Percentiles rank a stretch among this genome's conserved stretches.
phyloP scores from a whole-genome alignment of 2,888 invertebrate species.

The Noctua pronuba region DNA sequence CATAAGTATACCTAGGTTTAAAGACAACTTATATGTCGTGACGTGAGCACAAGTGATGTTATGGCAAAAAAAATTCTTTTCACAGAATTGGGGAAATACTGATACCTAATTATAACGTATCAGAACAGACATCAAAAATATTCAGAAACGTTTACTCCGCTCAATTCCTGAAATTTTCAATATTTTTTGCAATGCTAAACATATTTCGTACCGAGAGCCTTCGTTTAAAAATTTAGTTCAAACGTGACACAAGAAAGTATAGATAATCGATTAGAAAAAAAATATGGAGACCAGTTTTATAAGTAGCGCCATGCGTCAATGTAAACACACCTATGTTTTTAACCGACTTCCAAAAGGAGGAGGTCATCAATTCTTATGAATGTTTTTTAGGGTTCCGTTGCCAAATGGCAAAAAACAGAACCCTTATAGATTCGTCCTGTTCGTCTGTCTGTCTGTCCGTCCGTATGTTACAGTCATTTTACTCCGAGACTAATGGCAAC shows the following conservation, averaged over 20 bases:
- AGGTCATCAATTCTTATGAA: not conserved
- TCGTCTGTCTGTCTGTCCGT: too few species aligned
- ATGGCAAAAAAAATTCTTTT: not conserved
- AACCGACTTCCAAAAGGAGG: not conserved
- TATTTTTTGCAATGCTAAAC: not conserved
- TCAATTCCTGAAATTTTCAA: not conserved
- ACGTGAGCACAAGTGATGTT: constrained; percentile 5
- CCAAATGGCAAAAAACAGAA: too few species aligned
- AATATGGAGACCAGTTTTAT: not conserved
- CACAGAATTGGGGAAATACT: not conserved
- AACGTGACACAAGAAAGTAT: constrained; percentile 5
- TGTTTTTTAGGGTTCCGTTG: not conserved
- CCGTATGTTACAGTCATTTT: not conserved
- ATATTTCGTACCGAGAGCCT: not conserved
- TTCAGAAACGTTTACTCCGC: not conserved
- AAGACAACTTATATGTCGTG: not conserved
- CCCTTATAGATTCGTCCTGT: too few species aligned
- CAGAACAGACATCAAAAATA: not conserved
- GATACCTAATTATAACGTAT: not conserved
- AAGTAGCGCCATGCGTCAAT: not conserved
- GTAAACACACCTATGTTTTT: not conserved
- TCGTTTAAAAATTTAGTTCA: not conserved
- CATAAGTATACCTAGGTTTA: not conserved
- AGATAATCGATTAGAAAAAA: not conserved
- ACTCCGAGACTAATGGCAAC: too few species aligned